Evolutionary conservation across 2,113 vertebrate species (phyloP).

Genomic region (Proterorhinus semilunaris): DNA sequence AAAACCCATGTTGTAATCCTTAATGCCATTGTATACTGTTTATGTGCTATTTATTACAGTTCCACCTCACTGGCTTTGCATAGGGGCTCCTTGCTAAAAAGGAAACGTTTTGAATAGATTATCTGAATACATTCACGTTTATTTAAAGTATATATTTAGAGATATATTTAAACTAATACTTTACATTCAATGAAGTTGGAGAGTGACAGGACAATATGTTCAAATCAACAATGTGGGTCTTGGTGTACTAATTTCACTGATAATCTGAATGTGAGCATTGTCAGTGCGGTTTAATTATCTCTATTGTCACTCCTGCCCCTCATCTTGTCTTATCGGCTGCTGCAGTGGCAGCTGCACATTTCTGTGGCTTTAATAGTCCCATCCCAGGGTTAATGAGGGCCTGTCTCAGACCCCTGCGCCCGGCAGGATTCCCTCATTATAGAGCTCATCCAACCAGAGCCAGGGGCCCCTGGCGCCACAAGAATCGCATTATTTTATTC

Average conservation of each 20-base stretch:
- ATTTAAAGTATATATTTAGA: background rate
- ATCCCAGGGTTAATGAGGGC: constrained; percentile 65
- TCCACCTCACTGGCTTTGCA: background rate
- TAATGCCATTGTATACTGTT: background rate
- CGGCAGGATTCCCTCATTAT: constrained; percentile 67
- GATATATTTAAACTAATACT: too few relatives aligned
- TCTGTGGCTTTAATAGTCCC: constrained; percentile 56
- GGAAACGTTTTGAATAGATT: background rate
- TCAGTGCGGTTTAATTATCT: constrained; percentile 51
- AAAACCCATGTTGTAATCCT: constrained; percentile 1
- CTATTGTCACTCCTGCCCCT: constrained; percentile 29
- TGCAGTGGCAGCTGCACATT: constrained; percentile 46
- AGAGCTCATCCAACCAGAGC: constrained; percentile 38
- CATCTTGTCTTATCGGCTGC: constrained; percentile 34
- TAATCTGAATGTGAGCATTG: constrained; percentile 18
- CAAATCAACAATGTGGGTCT: background rate
- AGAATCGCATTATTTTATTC: constrained; percentile 55
- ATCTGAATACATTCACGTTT: background rate
- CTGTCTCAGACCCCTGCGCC: constrained; percentile 53
- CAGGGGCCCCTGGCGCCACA: constrained; percentile 42
- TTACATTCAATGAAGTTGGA: too few relatives aligned
- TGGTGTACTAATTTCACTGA: background rate
- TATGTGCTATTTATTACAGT: background rate
- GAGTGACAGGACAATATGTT: background rate
- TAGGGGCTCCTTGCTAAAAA: background rate